phyloP scores from a whole-genome alignment of 2,888 invertebrate species.

The Nudaria mundana region DNA sequence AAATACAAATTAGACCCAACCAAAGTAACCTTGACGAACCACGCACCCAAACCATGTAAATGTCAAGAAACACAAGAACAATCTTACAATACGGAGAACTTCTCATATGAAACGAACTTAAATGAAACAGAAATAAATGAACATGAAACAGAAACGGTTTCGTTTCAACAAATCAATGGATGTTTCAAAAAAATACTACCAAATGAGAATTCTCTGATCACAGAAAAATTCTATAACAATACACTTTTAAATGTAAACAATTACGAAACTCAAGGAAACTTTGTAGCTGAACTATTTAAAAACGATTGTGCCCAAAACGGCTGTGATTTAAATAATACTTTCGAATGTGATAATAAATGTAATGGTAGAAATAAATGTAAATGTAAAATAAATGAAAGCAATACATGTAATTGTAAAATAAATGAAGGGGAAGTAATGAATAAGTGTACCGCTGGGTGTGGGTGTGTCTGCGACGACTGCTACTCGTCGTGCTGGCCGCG shows the following conservation, averaged over 20 bases:
- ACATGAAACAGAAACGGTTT: conserved; percentile 14
- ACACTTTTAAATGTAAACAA: conserved; percentile 50
- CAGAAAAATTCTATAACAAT: conserved; percentile 66
- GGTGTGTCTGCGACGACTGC: conserved; percentile 67
- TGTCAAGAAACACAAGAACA: conserved; percentile 29
- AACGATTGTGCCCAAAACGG: conserved; percentile 26
- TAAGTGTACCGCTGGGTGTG: conserved; percentile 57
- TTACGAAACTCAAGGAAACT: conserved; percentile 63
- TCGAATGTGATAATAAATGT: conserved; percentile 6
- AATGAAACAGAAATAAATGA: conserved; percentile 23
- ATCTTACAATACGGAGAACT: conserved; percentile 10
- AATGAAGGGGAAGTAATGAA: background rate
- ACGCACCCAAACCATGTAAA: conserved; percentile 38
- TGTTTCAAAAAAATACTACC: conserved; percentile 51
- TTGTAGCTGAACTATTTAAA: conserved; percentile 63
- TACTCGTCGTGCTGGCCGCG: conserved; percentile 90
- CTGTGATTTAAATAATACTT: conserved; percentile 16
- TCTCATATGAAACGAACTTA: conserved; percentile 22
- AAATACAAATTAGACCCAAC: conserved; percentile 61
- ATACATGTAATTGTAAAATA: conserved; percentile 3
- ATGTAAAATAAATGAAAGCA: conserved; percentile 11
- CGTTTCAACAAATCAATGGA: conserved; percentile 42
- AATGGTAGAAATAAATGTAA: conserved; percentile 15
- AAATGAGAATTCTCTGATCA: conserved; percentile 53
- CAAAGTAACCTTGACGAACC: conserved; percentile 50